Base-by-base conservation (phyloP, 2,113 vertebrate genomes). In the Terrapene triunguis region DNA sequence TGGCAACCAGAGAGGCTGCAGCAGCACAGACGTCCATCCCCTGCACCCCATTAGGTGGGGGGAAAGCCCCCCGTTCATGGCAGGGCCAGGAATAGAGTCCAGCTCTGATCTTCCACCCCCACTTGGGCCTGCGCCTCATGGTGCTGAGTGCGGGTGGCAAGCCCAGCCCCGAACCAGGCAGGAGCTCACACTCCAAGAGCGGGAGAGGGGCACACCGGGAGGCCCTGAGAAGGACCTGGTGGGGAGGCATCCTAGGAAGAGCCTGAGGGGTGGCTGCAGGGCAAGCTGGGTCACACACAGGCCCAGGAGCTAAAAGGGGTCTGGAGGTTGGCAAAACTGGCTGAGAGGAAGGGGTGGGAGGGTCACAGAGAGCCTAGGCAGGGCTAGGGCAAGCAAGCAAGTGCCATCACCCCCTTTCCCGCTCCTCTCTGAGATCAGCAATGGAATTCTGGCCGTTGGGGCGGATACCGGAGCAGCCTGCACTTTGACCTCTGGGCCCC, bases 371-470 rank as follows among this genome's bases (percentile, higher is more conserved):
- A 25, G 47, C 47, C 25, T 10, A 16, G 47, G 78, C 78, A 29
- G 47, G 74, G 42, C 38, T 11, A 42, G 10, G 76, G 42, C 1
- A 0, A 57, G 48, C 25, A 6, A 16, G 24, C 6, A 25, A 38
- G 9, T 32, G 21, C 6, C n/a, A 22, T 53, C 27, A 50, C 53
- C 4, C 10, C 16, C 21, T 5, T 42, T 42, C 32, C 84, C 0
- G 1, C 80, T 50, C 54, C 44, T 27, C 50, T 5, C 2, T 1
- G 0, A 1, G 0, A 1, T n/a, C 0, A 0, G 85, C 83, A 12
- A 3, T 5, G 29, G 27, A 32, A 32, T 82, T 2, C 0, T 0
- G 72, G 81, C 80, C 79, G 82, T 0, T 11, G 4, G 1, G 24
- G 21, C 72, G 47, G 55, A 27, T 47, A 65, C 27, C 65, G 85